Conservation (phyloP, 2,113 vertebrate species). For the Pelodiscus sinensis region DNA sequence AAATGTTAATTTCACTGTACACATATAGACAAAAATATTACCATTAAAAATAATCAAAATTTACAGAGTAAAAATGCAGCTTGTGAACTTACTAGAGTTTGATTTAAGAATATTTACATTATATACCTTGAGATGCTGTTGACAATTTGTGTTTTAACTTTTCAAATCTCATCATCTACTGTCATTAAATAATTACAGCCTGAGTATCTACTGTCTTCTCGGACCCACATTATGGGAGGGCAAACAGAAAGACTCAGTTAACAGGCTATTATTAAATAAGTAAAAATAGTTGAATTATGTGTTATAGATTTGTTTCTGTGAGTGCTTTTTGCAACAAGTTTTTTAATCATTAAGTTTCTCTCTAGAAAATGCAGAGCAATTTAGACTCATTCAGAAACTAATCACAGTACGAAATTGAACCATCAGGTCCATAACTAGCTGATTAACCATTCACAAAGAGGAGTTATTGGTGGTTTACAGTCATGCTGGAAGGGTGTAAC, state of each 20-base stretch:
- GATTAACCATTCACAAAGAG: no score
- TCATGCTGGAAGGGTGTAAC: no score
- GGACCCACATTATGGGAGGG: conserved; percentile 4
- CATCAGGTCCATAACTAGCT: not conserved
- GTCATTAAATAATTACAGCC: not conserved
- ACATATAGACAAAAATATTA: not conserved
- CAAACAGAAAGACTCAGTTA: conserved; percentile 39
- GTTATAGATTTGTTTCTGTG: conserved; percentile 31
- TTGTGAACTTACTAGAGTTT: not conserved
- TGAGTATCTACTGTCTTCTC: not conserved
- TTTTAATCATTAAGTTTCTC: conserved; percentile 19
- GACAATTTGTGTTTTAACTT: not conserved
- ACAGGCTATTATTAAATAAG: conserved; percentile 18
- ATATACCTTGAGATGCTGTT: not conserved
- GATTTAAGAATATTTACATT: not conserved
- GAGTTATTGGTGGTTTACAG: no score
- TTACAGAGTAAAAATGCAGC: not conserved
- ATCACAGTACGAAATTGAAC: conserved; percentile 56
- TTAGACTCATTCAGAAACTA: conserved; percentile 47
- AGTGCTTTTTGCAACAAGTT: conserved; percentile 20
- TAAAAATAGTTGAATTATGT: not conserved
- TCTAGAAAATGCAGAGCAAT: conserved; percentile 57
- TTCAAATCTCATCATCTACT: not conserved
- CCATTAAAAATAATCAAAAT: not conserved
- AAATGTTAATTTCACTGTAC: not conserved